Evolutionary conservation across 2,888 invertebrate genomes (phyloP), one percentile per base, ranked within the genome.

Genomic region (Therioaphis trifolii): DNA sequence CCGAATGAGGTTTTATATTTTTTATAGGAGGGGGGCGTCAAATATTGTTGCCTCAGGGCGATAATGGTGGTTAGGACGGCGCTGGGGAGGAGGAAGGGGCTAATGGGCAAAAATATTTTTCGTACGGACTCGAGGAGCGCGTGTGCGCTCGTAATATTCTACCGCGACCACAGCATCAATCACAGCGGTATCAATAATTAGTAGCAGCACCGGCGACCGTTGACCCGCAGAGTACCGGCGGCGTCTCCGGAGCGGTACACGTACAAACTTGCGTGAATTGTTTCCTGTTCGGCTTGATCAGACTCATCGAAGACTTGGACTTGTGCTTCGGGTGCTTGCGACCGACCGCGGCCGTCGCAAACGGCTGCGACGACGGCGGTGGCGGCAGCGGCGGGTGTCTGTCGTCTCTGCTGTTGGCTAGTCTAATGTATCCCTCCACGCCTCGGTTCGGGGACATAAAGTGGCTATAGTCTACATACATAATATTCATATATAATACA

Each of bases 191-290:
- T 21, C 58, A n/a, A n/a, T n/a, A n/a, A n/a, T n/a, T n/a, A 58
- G 21, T 1, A 18, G 58, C 58, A 21, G 11, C n/a, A 21, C 24
- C 21, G 9, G 2, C 24, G 5, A 5, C n/a, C 58, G 12, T 9
- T 21, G 3, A 35, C 35, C 35, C 58, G 46, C 46, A n/a, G n/a
- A n/a, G 21, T 24, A 21, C 21, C n/a, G 2, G 52, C 18, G 2
- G 52, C n/a, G 4, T 15, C 52, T 52, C 4, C 58, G 1, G 15
- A 24, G 0, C 24, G 27, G 5, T 24, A 15, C 7, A 82, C 82
- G 82, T 82, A 82, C 82, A 82, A 63, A 82, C 82, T 82, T 82
- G 82, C 14, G 35, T 29, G n/a, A 74, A 82, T 35, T 82, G 72
- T 4, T 82, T 82, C 27, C 24, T 21, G 18, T 82, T 63, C 14